Evolutionary conservation across 53 echinoderm and acorn worm genomes (phyloP).

Genomic region (Holothuria leucospilota): DNA sequence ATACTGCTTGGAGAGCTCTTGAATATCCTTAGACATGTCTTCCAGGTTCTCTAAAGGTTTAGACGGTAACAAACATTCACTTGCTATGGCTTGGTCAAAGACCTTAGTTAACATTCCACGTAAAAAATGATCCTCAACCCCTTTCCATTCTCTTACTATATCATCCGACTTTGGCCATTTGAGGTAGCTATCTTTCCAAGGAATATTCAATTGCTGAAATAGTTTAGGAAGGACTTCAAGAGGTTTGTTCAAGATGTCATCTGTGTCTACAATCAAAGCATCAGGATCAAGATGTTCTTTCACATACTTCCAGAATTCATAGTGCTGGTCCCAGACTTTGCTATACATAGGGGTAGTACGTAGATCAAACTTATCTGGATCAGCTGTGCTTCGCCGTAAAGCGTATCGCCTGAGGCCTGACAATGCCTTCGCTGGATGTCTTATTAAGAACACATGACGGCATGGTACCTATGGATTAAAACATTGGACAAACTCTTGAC

Average conservation of each 20-base stretch:
- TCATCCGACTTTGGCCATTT: slow-evolving; percentile 7
- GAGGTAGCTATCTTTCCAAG: slow-evolving; percentile 19
- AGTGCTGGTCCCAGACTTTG: slow-evolving; percentile 1
- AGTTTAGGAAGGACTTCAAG: neutral
- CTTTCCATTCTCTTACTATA: slow-evolving; percentile 12
- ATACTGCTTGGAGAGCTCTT: slow-evolving; percentile 2
- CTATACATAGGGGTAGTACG: neutral
- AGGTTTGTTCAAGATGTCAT: slow-evolving; percentile 14
- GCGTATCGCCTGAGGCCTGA: slow-evolving; percentile 3
- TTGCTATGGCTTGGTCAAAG: slow-evolving; percentile 23
- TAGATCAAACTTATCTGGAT: neutral
- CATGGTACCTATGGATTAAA: slow-evolving; percentile 1
- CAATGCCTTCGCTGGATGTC: neutral
- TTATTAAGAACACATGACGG: slow-evolving; percentile 13
- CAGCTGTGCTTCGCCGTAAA: neutral
- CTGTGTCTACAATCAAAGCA: slow-evolving; percentile 27
- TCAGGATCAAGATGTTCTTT: slow-evolving; percentile 10
- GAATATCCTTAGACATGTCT: slow-evolving; percentile 2
- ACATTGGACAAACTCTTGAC: too few relatives aligned
- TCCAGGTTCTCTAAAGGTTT: neutral
- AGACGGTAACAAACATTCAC: neutral
- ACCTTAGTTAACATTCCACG: slow-evolving; percentile 22
- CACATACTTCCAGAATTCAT: slow-evolving; percentile 22
- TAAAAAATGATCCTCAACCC: slow-evolving; percentile 16
- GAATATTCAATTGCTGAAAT: neutral